Percentiles rank a stretch among this genome's conserved stretches.
Conservation (phyloP, 2,113 vertebrate species). For the Columba livia region DNA sequence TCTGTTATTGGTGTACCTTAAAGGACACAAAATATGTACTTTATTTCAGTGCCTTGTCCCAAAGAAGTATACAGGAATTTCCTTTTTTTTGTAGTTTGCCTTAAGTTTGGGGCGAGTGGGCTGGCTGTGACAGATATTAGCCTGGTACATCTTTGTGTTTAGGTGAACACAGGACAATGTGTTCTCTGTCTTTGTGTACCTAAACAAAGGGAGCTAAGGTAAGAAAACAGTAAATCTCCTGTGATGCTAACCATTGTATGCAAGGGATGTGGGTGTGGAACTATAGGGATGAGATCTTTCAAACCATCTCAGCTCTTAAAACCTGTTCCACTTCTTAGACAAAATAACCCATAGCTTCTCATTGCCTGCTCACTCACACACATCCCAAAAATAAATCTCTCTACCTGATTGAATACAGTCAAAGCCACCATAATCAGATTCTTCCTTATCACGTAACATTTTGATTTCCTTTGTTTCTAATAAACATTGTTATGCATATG, state of each 20-base stretch:
- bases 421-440: background rate
- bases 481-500: background rate
- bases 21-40: background rate
- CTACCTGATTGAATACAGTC: background rate
- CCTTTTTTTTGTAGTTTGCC: background rate
- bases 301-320: background rate
- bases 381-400: background rate
- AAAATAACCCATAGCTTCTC: background rate
- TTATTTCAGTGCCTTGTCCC: background rate
- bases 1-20: background rate
- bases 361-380: background rate
- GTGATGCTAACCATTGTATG: background rate
- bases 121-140: background rate
- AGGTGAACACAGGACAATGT: background rate
- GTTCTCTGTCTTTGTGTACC: background rate
- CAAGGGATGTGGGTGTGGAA: background rate
- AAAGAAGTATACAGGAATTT: background rate
- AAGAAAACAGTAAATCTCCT: accelerated
- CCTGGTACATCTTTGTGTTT: background rate
- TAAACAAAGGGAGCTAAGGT: background rate
- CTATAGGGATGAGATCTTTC: background rate
- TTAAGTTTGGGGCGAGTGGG: background rate
- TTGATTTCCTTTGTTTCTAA: background rate
- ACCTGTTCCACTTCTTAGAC: background rate
- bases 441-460: background rate